Base-by-base conservation (phyloP, 2,888 invertebrate species). In the Volucella inflata region DNA sequence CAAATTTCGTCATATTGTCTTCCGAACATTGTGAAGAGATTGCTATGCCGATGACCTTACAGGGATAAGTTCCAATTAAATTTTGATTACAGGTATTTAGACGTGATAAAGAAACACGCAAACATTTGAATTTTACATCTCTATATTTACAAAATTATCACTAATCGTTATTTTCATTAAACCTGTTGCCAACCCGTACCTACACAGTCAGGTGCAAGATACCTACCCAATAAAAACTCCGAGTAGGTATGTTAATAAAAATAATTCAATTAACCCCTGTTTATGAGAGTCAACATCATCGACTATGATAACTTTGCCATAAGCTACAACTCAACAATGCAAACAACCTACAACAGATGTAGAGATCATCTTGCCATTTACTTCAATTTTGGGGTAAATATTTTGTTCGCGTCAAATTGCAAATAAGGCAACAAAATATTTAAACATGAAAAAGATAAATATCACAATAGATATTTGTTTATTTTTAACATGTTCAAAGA, bases 381-480 rank as follows among this genome's bases (percentile, higher is more conserved):
- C 6, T 30, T 6, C 2, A 44, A 17, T 21, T 46, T 30, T 55
- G 12, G 2, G 2, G 55, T 48, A 50, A 59, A 67, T 67, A 68
- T 77, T 62, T 40, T 62, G 36, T 16, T 10, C 42, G 1, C 36
- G n/a, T 40, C 46, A 30, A 62, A 10, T 51, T 53, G 46, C 17
- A 46, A 72, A 67, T 67, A 21, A 42, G 40, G 0, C 12, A 53
- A 4, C 11, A 67, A 11, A 53, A 57, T 38, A 57, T 59, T 70
- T 46, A 17, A 36, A 16, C 36, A 36, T 9, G 6, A 51, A 17
- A 16, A 38, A 46, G 6, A 2, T 12, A 1, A 57, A 2, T 14
- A n/a, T 14, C n/a, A 64, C 12, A 59, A 59, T 59, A 40, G 2
- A 42, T 40, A 42, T 14, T 21, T 14, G 51, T 30, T 51, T 55